Base-by-base conservation (phyloP, 2,888 invertebrate genomes). In the Octodonta nipae region DNA sequence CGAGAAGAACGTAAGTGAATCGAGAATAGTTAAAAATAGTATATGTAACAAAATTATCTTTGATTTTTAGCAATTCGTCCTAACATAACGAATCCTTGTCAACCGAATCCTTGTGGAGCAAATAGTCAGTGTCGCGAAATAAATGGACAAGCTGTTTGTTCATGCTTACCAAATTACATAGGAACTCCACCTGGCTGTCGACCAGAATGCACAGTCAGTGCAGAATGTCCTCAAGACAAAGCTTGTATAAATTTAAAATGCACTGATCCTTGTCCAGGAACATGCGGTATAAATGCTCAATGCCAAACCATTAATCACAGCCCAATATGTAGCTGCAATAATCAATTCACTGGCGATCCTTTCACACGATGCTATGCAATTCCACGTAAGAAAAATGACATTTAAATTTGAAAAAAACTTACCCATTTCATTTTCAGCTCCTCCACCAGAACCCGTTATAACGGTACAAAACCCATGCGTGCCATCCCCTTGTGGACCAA, bases 201-300 rank as follows among this genome's bases (percentile, higher is more conserved):
- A 60, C 47, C 65, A 52, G 78, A 78, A 55, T 84, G 84, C 55
- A 63, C 75, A 4, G 70, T 77, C 20, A 81, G 78, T 44, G 67
- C 76, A 6, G 83, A 85, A 51, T 86, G 86, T 52, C 61, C 72
- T 29, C 75, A 72, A 38, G 73, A 72, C 45, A 68, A 72, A 50
- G 79, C 85, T 4, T 87, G 86, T 51, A 75, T 84, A 28, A 74
- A 71, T 45, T 73, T 75, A 59, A 80, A 78, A 58, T 86, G 85
- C 58, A 67, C 67, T 42, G 77, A 85, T 56, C 85, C 85, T 10
- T 86, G 85, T 51, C 68, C 73, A 4, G 82, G 82, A 26, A 73
- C 81, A 2, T 85, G 87, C 51, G 87, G 86, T 8, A 49, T 71
- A 12, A 70, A 71, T 42, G 79, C 87, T 2, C 61, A 73, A 29